phyloP scores from a whole-genome alignment of 1,140 invertebrate species.

The Heliothis virescens region DNA sequence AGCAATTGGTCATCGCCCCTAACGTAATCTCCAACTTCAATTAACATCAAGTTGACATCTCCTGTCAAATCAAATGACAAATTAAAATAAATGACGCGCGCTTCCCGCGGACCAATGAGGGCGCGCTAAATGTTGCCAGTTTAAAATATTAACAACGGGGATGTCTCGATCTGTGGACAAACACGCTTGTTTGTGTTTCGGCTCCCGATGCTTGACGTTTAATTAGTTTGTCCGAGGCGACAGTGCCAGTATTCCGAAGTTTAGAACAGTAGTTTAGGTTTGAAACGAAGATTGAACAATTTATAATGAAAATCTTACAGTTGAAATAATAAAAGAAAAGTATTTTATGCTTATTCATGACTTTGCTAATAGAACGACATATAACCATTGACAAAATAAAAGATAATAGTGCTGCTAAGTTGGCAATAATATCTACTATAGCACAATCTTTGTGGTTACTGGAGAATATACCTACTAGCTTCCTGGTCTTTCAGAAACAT shows the following conservation, averaged over 20 bases:
- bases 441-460: too few species aligned
- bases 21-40: conserved; percentile 52
- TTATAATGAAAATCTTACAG: not conserved
- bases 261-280: conserved; percentile 19
- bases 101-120: conserved; percentile 60
- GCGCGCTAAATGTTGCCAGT: conserved; percentile 71
- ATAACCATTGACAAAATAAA: too few species aligned
- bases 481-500: not conserved
- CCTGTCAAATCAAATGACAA: conserved; percentile 66
- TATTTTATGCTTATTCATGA: too few species aligned
- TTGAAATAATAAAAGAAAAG: too few species aligned
- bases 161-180: conserved; percentile 75
- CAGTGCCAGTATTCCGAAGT: conserved; percentile 35
- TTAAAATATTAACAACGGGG: conserved; percentile 80
- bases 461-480: conserved; percentile 7
- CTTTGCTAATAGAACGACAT: too few species aligned
- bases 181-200: conserved; percentile 71
- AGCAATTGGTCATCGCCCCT: conserved; percentile 33
- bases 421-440: too few species aligned
- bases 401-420: too few species aligned
- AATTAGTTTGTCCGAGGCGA: conserved; percentile 72
- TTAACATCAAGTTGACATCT: conserved; percentile 55
- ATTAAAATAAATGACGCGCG: conserved; percentile 83
- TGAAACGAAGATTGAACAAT: not conserved
- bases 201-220: conserved; percentile 65